Evolutionary conservation across 2,113 vertebrate species (phyloP).

Genomic region (Thomomys bottae): DNA sequence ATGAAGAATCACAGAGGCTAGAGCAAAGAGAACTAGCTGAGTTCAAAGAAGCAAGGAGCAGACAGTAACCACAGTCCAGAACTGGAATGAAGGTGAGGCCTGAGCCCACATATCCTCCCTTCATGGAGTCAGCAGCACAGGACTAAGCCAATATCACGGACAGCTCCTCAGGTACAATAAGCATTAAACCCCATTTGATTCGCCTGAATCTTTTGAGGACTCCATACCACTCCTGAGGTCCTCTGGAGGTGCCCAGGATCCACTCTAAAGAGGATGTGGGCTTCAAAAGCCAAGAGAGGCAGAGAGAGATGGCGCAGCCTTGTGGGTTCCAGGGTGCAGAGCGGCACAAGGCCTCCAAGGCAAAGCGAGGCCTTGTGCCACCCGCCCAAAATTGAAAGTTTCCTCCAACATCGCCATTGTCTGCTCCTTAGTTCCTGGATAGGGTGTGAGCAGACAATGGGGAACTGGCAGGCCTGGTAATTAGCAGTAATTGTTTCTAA

Average conservation of each 20-base stretch:
- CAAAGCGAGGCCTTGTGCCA: not conserved
- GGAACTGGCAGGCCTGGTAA: conserved; percentile 78
- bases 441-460: conserved; percentile 73
- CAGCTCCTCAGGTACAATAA: not conserved
- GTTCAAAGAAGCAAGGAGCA: not conserved
- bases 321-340: not conserved
- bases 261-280: not conserved
- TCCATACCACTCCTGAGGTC: not conserved
- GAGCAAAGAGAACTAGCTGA: not conserved
- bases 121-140: not conserved
- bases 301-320: not conserved
- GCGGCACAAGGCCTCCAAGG: not conserved
- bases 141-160: not conserved
- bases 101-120: not conserved
- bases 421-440: conserved; percentile 63
- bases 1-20: not conserved
- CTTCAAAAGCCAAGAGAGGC: not conserved
- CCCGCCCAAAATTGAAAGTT: conserved; percentile 73
- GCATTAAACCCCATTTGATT: not conserved
- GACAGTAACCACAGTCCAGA: not conserved
- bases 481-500: conserved; percentile 80
- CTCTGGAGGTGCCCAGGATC: not conserved
- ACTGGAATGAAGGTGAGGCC: not conserved
- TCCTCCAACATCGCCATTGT: conserved; percentile 61
- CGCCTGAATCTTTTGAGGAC: not conserved